Evolutionary conservation across 1,140 invertebrate species (phyloP).

Genomic region (Microvelia longipes): DNA sequence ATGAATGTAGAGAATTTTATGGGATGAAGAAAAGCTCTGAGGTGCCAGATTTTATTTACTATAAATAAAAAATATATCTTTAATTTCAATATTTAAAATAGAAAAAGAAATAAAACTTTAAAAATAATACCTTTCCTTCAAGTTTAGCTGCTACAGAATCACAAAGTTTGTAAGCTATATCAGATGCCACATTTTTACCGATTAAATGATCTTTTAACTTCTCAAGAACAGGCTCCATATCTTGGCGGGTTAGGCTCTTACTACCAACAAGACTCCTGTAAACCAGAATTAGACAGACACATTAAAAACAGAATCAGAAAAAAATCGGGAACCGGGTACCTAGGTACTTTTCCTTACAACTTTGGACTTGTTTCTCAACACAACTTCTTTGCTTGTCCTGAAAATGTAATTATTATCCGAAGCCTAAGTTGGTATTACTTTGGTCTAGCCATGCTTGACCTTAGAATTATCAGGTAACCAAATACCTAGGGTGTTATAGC

Average conservation of each 20-base stretch:
- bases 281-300: constrained; percentile 19
- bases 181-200: constrained; percentile 91
- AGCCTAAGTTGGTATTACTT: too few relatives aligned
- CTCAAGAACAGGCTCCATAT: constrained; percentile 75
- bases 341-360: too few relatives aligned
- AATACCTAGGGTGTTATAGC: too few relatives aligned
- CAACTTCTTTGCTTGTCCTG: too few relatives aligned
- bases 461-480: too few relatives aligned
- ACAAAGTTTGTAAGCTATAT: constrained; percentile 87
- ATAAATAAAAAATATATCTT: background rate
- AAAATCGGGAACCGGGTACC: too few relatives aligned
- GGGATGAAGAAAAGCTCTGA: too few relatives aligned
- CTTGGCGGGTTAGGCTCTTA: constrained; percentile 48
- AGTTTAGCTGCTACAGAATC: constrained; percentile 85
- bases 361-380: background rate
- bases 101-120: too few relatives aligned
- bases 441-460: too few relatives aligned
- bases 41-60: too few relatives aligned
- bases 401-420: too few relatives aligned
- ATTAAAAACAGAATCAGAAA: background rate
- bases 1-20: too few relatives aligned
- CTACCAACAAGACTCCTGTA: constrained; percentile 66
- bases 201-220: constrained; percentile 95
- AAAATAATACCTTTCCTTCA: constrained; percentile 65
- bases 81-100: background rate